A percentile compares a stretch with the other conserved stretches of the same genome.
Evolutionary conservation across 2,113 vertebrate species (phyloP).

Genomic region (Macaca nemestrina): DNA sequence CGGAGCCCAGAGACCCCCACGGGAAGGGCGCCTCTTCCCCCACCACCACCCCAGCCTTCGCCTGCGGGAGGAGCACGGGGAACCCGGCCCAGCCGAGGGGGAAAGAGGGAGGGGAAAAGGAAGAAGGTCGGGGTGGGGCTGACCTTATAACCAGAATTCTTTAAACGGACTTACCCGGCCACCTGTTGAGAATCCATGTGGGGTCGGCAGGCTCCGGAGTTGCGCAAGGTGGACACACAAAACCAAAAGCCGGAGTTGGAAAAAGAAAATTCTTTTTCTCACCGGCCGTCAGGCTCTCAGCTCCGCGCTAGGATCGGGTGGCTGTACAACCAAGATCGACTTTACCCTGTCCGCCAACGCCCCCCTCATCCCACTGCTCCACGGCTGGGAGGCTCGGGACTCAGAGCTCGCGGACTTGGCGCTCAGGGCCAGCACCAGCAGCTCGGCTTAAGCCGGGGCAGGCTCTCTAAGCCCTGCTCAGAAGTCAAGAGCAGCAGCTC

Average conservation of each 20-base stretch:
- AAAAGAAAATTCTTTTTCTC: slow-evolving; percentile 38
- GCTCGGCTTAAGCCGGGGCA: slow-evolving; percentile 78
- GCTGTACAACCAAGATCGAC: neutral
- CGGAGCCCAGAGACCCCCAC: neutral
- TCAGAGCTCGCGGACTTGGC: neutral
- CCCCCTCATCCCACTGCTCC: neutral
- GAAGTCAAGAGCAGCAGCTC: slow-evolving; percentile 87
- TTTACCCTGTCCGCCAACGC: neutral
- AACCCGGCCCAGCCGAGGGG: neutral
- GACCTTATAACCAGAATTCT: neutral
- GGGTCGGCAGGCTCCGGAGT: slow-evolving; percentile 31
- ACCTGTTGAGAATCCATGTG: slow-evolving; percentile 74
- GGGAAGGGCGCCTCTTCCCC: neutral
- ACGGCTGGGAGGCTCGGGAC: neutral
- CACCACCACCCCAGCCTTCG: neutral
- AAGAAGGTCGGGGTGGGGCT: slow-evolving; percentile 3
- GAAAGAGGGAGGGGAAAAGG: neutral
- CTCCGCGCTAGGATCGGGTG: neutral
- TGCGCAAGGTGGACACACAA: slow-evolving; percentile 21
- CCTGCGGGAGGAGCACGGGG: neutral
- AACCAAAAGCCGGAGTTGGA: slow-evolving; percentile 60
- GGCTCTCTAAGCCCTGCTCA: slow-evolving; percentile 83
- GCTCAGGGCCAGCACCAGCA: slow-evolving; percentile 68
- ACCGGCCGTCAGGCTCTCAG: neutral
- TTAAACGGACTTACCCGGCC: slow-evolving; percentile 71